A percentile compares a stretch with the other conserved stretches of the same genome.
Conservation (phyloP, 2,888 invertebrate genomes). For the Thysanoteuthis rhombus region DNA sequence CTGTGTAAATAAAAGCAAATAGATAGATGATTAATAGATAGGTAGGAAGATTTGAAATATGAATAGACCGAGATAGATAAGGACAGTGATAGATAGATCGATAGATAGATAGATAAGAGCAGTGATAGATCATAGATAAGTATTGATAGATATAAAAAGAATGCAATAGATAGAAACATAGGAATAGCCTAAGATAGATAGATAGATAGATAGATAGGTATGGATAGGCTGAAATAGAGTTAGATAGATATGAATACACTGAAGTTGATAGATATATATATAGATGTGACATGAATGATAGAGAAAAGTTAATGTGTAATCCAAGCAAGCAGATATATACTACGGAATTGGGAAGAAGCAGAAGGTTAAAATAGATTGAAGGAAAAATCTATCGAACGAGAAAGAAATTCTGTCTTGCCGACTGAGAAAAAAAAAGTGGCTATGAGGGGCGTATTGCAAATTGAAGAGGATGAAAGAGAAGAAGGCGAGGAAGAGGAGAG, state of each 20-base stretch:
- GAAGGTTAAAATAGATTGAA: background rate
- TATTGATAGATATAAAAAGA: background rate
- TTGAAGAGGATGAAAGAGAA: background rate
- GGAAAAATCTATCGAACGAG: background rate
- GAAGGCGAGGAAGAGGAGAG: background rate
- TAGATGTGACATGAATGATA: no score
- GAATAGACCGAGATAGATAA: no score
- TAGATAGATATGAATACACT: background rate
- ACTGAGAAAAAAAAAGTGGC: background rate
- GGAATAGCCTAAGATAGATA: background rate
- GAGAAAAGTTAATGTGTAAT: background rate
- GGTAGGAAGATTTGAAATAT: no score
- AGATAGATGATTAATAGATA: background rate
- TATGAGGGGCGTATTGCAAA: background rate
- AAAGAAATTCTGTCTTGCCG: background rate
- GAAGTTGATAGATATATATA: background rate
- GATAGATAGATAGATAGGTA: background rate
- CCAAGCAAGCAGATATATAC: background rate
- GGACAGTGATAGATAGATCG: background rate
- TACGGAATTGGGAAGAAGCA: background rate
- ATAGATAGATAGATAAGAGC: background rate
- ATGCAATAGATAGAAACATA: background rate
- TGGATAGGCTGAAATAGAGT: background rate
- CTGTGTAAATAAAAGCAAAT: background rate
- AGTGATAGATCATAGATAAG: background rate